Base-by-base conservation (phyloP, 2,888 invertebrate species). In the Drosophila conformis region DNA sequence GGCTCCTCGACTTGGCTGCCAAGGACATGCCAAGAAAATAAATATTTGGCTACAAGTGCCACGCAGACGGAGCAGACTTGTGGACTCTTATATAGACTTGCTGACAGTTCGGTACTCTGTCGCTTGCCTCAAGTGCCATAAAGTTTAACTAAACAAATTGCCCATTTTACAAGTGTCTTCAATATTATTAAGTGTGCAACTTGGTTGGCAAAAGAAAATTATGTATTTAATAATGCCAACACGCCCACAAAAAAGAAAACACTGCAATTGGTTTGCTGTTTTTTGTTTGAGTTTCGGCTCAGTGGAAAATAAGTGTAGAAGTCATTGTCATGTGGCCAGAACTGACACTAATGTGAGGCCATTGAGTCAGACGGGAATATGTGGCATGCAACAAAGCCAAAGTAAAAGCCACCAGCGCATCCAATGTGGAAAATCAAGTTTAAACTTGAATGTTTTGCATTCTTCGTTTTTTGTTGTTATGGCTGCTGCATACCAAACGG, bases 131-230 rank as follows among this genome's bases (percentile, higher is more conserved):
- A 68, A 87, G 88, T 83, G 88, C 88, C 85, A 86, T 88, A 86
- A 89, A 86, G 89, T 88, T 86, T 84, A 89, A 87, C 83, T 89
- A 87, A 87, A 89, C 85, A 89, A 87, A 87, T 87, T 87, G 87
- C 89, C 89, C 83, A 87, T 89, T 89, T 87, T 85, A 87, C 81
- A 87, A 89, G 89, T 80, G 83, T 82, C 89, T 89, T 87, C 83
- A 87, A 81, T 87, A 87, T 87, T 86, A 83, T 88, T 83, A 86
- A 86, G 85, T 88, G 85, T 83, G 76, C 82, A 71, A 74, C 78
- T 80, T 80, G 69, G 61, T 56, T 65, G 57, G 49, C 59, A 49
- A 51, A 60, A 69, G 76, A 72, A 78, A 78, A 78, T 80, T 57
- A 64, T 69, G 75, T 52, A 42, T 51, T 25, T 40, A 42, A 53